Percentiles rank a stretch among this genome's conserved stretches.
Evolutionary conservation across 2,888 invertebrate species (phyloP).

Genomic region (Caenorhabditis sinica): DNA sequence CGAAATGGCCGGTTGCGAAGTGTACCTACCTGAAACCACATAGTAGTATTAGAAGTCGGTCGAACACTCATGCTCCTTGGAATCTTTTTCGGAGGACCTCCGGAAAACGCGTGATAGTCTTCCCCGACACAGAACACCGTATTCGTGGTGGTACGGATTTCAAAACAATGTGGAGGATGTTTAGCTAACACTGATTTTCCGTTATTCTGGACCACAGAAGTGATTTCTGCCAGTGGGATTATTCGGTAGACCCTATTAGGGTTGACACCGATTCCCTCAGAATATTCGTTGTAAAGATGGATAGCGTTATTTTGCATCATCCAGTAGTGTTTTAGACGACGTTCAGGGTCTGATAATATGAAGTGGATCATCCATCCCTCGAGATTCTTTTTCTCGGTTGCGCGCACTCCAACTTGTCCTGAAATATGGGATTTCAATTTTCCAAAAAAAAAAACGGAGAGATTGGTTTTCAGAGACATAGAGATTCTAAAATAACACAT

Average conservation of each 20-base stretch:
- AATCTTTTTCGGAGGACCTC: conserved; percentile 73
- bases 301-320: conserved; percentile 80
- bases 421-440: conserved; percentile 9
- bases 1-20: too few relatives aligned
- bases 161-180: conserved; percentile 83
- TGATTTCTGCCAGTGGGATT: conserved; percentile 80
- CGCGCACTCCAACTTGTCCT: conserved; percentile 75
- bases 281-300: conserved; percentile 82
- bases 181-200: conserved; percentile 78
- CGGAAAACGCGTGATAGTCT: conserved; percentile 77
- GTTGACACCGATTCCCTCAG: conserved; percentile 74
- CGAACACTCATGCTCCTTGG: conserved; percentile 71
- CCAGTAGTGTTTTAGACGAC: conserved; percentile 83
- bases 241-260: conserved; percentile 75
- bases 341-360: conserved; percentile 76
- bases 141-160: conserved; percentile 80
- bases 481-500: too few relatives aligned
- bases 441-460: too few relatives aligned
- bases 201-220: conserved; percentile 80
- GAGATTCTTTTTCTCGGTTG: conserved; percentile 68
- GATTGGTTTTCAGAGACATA: too few relatives aligned
- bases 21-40: conserved; percentile 79
- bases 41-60: conserved; percentile 74
- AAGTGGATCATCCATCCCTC: conserved; percentile 83
- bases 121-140: conserved; percentile 83